Evolutionary conservation across 2,797 vertebrate genomes (phyloP).

Genomic region (Ispidina lecontei): DNA sequence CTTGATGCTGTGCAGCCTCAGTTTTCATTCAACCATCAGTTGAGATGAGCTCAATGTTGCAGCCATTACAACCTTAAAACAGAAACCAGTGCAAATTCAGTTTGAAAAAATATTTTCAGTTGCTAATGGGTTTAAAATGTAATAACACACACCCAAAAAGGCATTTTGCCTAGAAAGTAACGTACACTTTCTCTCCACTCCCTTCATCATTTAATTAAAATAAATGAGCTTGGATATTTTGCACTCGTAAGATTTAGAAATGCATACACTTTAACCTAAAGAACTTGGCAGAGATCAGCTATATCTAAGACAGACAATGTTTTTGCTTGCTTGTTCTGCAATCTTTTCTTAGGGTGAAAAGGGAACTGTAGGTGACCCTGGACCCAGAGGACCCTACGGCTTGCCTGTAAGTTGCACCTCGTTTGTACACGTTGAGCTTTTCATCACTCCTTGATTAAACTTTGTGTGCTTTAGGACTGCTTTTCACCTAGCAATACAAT

Average conservation of each 20-base stretch:
- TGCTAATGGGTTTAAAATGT: neutral
- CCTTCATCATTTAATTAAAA: neutral
- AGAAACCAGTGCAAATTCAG: neutral
- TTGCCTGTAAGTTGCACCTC: constrained; percentile 88
- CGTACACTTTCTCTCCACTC: neutral
- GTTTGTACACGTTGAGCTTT: neutral
- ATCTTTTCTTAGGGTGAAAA: constrained; percentile 89
- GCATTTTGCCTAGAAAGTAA: neutral
- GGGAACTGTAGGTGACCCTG: constrained; percentile 89
- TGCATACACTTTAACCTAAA: neutral
- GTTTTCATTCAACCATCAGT: neutral
- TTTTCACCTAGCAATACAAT: constrained; percentile 13
- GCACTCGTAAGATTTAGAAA: neutral
- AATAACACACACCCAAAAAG: neutral
- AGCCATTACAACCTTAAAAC: neutral
- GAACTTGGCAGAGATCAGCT: neutral
- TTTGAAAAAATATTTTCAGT: neutral
- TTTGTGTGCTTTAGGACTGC: neutral
- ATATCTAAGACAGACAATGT: neutral
- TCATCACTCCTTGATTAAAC: constrained; percentile 41
- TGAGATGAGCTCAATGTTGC: neutral
- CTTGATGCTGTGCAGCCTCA: neutral
- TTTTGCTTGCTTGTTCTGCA: constrained; percentile 36
- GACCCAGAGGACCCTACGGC: constrained; percentile 94
- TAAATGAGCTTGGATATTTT: neutral